A percentile compares a stretch with the other conserved stretches of the same genome.
Conservation (phyloP, 2,113 vertebrate genomes). For the Mungos mungo region DNA sequence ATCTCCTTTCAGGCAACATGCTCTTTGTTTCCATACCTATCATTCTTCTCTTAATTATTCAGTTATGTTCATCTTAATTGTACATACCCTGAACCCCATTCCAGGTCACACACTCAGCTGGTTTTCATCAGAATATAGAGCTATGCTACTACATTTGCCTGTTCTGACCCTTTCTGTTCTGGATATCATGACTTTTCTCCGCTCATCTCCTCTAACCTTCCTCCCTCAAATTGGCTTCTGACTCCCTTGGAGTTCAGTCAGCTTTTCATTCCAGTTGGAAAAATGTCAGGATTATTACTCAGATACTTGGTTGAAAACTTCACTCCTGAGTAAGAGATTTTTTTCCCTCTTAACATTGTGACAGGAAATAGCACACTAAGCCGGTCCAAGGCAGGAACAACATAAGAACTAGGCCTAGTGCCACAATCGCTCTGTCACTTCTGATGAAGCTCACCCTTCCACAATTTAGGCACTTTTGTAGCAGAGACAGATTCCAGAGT, state of each 20-base stretch:
- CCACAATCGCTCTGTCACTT: neutral
- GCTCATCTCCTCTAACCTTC: constrained; percentile 21
- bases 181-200: constrained; percentile 43
- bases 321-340: constrained; percentile 7
- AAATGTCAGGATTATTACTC: constrained; percentile 38
- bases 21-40: neutral
- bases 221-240: constrained; percentile 51
- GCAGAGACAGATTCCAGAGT: neutral
- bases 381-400: neutral
- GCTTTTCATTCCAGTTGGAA: constrained; percentile 51
- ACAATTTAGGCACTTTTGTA: neutral
- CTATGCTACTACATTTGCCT: neutral
- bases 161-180: neutral
- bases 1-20: neutral
- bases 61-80: neutral
- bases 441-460: neutral
- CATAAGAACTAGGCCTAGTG: neutral
- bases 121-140: neutral
- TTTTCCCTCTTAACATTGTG: neutral
- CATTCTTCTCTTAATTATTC: neutral
- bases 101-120: neutral
- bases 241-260: constrained; percentile 56
- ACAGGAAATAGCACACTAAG: constrained; percentile 27
- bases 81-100: neutral
- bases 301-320: constrained; percentile 62